Conservation (phyloP, 2,797 vertebrate species). For the Odontamblyopus rebecca region DNA sequence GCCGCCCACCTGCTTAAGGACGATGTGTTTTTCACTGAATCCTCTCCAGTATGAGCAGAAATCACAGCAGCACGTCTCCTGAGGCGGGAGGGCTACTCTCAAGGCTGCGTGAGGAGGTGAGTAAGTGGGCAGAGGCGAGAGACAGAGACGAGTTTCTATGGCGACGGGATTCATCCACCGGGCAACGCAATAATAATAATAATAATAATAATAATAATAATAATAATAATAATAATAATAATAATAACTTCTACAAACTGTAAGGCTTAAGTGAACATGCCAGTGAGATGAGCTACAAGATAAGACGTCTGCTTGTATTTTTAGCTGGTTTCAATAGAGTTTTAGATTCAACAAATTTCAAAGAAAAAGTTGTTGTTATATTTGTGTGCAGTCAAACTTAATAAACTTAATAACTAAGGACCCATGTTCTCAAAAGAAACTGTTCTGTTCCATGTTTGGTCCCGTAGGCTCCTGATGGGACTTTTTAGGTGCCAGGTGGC, state of each 20-base stretch:
- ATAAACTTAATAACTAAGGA: too few relatives aligned
- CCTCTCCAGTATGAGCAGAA: slow-evolving; percentile 43
- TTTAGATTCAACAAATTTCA: too few relatives aligned
- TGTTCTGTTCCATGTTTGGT: neutral
- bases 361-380: too few relatives aligned
- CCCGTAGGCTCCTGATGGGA: too few relatives aligned
- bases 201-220: slow-evolving; percentile 35
- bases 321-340: too few relatives aligned
- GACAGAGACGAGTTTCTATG: slow-evolving; percentile 71
- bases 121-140: slow-evolving; percentile 65
- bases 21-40: slow-evolving; percentile 31
- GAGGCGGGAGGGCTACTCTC: slow-evolving; percentile 55
- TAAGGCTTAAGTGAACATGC: too few relatives aligned
- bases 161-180: slow-evolving; percentile 50
- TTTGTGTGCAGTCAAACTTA: too few relatives aligned
- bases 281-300: too few relatives aligned
- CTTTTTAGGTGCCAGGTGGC: too few relatives aligned
- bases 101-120: slow-evolving; percentile 46
- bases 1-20: slow-evolving; percentile 40
- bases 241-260: slow-evolving; percentile 39
- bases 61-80: slow-evolving; percentile 42
- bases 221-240: slow-evolving; percentile 25
- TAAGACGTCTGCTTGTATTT: too few relatives aligned
- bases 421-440: too few relatives aligned
- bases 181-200: slow-evolving; percentile 27